Percentiles rank a stretch among this genome's conserved stretches.
These are phyloP conservation scores for Conus betulinus DNA, from an alignment of 1,140 invertebrate species.

Conservation along the genomic window DNA sequence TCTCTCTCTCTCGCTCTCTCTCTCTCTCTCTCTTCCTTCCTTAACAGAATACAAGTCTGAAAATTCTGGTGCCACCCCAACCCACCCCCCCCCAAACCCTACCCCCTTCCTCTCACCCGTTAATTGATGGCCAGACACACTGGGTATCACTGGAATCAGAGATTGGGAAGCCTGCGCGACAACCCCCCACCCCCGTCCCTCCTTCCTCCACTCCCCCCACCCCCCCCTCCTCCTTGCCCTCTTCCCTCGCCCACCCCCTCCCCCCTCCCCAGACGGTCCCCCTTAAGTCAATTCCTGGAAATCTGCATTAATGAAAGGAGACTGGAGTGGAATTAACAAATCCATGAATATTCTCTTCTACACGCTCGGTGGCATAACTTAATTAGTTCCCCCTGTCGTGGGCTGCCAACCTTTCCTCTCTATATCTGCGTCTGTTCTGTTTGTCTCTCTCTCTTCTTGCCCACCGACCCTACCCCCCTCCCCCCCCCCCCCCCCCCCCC, in stretches of 20 bases:
- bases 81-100: neutral
- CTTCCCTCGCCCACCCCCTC: neutral
- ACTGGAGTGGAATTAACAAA: neutral
- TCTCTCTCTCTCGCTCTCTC: neutral
- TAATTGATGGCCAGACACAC: too few species aligned
- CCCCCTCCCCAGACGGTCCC: neutral
- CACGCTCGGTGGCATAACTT: conserved; percentile 18
- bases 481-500: too few species aligned
- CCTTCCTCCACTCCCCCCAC: neutral
- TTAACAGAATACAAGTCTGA: neutral
- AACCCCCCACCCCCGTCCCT: neutral
- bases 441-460: neutral
- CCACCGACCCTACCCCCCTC: too few species aligned
- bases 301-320: conserved; percentile 20
- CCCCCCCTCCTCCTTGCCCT: neutral
- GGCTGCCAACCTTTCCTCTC: neutral
- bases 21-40: neutral
- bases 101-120: too few species aligned
- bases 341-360: conserved; percentile 19
- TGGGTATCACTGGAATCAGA: too few species aligned
- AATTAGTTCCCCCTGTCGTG: neutral
- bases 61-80: too few species aligned
- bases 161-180: too few species aligned
- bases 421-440: neutral
- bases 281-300: conserved; percentile 10